phyloP scores from a whole-genome alignment of 2,888 invertebrate species.

The Lochmaea crataegi region DNA sequence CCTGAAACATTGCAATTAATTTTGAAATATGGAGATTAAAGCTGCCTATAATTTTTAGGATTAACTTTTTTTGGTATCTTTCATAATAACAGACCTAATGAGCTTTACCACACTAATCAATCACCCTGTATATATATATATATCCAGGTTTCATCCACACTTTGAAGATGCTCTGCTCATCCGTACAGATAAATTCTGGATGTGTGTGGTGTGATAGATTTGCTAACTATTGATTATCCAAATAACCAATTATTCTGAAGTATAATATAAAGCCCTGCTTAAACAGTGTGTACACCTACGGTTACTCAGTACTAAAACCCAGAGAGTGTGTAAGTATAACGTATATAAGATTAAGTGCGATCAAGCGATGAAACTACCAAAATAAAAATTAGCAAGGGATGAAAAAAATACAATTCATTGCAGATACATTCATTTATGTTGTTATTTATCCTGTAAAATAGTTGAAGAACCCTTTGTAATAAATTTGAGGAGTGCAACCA shows the following conservation, averaged over 20 bases:
- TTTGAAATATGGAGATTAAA: too few relatives aligned
- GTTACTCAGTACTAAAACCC: background rate
- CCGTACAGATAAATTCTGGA: conserved; percentile 17
- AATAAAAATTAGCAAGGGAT: conserved; percentile 26
- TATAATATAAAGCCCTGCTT: too few relatives aligned
- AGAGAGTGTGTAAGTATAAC: conserved; percentile 22
- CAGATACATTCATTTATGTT: conserved; percentile 26
- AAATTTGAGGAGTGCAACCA: conserved; percentile 11
- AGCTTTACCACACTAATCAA: too few relatives aligned
- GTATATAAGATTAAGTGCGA: conserved; percentile 26
- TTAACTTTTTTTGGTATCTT: too few relatives aligned
- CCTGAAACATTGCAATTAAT: too few relatives aligned
- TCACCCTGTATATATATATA: too few relatives aligned
- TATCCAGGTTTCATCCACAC: background rate
- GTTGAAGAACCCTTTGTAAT: conserved; percentile 8
- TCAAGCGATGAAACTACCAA: conserved; percentile 35
- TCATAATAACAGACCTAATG: too few relatives aligned
- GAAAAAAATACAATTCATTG: conserved; percentile 29
- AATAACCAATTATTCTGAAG: too few relatives aligned
- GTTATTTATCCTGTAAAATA: conserved; percentile 12
- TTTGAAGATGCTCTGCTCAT: too few relatives aligned
- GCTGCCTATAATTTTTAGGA: too few relatives aligned
- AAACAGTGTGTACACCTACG: background rate
- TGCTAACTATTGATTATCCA: background rate
- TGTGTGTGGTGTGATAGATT: background rate